A percentile compares a stretch with the other conserved stretches of the same genome.
Evolutionary conservation across 2,797 vertebrate genomes (phyloP).

Genomic region (Crax fasciolata): DNA sequence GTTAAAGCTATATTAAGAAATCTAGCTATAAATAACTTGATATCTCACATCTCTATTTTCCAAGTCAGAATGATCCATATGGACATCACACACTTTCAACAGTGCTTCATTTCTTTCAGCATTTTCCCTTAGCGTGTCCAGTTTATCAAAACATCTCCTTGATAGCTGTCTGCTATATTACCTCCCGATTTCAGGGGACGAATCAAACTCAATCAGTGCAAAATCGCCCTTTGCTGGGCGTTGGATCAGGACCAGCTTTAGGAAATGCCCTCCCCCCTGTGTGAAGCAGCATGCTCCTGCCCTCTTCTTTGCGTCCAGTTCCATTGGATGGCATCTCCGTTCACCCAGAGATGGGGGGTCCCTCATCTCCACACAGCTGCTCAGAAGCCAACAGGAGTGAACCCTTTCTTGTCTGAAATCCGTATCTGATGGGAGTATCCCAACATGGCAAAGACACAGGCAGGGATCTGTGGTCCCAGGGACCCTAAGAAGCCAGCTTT

Average conservation of each 20-base stretch:
- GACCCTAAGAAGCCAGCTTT: background rate
- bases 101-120: background rate
- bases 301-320: background rate
- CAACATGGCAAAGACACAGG: background rate
- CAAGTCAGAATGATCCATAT: constrained; percentile 48
- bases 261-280: accelerated
- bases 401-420: background rate
- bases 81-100: constrained; percentile 20
- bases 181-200: background rate
- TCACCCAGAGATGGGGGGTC: background rate
- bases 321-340: background rate
- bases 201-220: background rate
- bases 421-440: background rate
- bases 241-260: background rate
- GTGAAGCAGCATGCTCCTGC: background rate
- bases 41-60: constrained; percentile 17
- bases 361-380: background rate
- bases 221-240: background rate
- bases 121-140: background rate
- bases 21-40: constrained; percentile 56
- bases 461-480: background rate
- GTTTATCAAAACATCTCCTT: background rate
- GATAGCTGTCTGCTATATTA: background rate
- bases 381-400: background rate
- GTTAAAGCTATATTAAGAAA: constrained; percentile 66